A percentile compares a stretch with the other conserved stretches of the same genome.
Conservation (phyloP, 2,888 invertebrate genomes). For the Nephrotoma guestfalica region DNA sequence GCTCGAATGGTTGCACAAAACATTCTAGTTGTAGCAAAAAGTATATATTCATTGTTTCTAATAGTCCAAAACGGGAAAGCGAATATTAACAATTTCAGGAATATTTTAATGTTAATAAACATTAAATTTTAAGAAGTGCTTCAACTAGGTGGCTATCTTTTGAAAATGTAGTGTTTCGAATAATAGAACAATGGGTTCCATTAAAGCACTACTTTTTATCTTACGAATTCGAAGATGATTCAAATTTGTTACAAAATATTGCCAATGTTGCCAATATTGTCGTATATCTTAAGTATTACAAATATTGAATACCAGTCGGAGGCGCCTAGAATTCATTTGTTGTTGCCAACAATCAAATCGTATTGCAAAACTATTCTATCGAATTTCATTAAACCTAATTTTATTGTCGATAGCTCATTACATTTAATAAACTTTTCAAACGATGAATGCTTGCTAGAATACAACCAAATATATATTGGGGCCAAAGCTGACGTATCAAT, state of each 20-base stretch:
- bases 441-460: not conserved
- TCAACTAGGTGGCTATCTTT: not conserved
- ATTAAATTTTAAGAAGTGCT: not conserved
- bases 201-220: not conserved
- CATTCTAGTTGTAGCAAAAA: too few species aligned
- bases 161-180: too few species aligned
- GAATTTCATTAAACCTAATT: not conserved
- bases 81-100: not conserved
- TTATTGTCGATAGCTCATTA: not conserved
- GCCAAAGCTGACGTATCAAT: not conserved
- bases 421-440: not conserved
- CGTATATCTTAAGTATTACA: not conserved
- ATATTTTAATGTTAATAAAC: not conserved
- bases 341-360: not conserved
- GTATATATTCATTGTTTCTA: too few species aligned
- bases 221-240: not conserved
- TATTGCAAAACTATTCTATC: not conserved
- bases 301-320: not conserved
- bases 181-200: not conserved
- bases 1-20: constrained; percentile 15
- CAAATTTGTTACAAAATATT: not conserved
- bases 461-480: not conserved
- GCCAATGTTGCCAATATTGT: not conserved
- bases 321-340: not conserved
- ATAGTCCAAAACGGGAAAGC: not conserved